Evolutionary conservation across 2,113 vertebrate genomes (phyloP), one percentile per base, ranked within the genome.

Genomic region (Crocuta crocuta): DNA sequence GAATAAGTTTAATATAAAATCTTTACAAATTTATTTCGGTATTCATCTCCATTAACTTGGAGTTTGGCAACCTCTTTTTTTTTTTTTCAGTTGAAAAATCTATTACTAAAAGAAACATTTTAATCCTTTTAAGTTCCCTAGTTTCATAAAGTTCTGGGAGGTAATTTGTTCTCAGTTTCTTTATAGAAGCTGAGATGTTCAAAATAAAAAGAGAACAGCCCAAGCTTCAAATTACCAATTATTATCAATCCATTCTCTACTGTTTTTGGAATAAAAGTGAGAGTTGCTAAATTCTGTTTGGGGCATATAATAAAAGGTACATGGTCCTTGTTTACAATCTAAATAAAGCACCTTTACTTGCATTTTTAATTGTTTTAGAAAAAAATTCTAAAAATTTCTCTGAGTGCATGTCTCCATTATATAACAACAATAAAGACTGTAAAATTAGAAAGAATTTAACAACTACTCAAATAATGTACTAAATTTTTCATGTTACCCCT

Each of bases 231-330:
- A 73, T 82, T 50, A 50, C 2, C 10, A 63, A 68, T 82, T 65
- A 58, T 50, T 43, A 65, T 86, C 9, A 48, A 39, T 63, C 2
- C 7, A n/a, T 83, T 80, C 31, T 23, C 24, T 89, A 31, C 12
- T 88, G 10, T 79, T 86, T 96, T 10, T 96, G 31, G 8, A 88
- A n/a, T 83, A 16, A 91, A 16, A 93, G 88, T 31, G 55, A 87
- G 74, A 21, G 31, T 26, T 31, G 4, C 0, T 81, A 94, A 84
- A 79, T 68, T 90, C 5, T 90, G 1, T 70, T 89, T 92, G 4
- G 45, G 66, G n/a, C 90, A 92, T 9, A 80, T 28, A 90, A 74
- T 35, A 24, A 95, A 87, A 91, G 5, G 5, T 66, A 9, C 4
- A n/a, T 33, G 4, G 15, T 35, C 21, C 23, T 73, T 45, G n/a